These are phyloP conservation scores for Leucoptera coffeella DNA, from an alignment of 2,888 invertebrate species.

Conservation along the genomic window DNA sequence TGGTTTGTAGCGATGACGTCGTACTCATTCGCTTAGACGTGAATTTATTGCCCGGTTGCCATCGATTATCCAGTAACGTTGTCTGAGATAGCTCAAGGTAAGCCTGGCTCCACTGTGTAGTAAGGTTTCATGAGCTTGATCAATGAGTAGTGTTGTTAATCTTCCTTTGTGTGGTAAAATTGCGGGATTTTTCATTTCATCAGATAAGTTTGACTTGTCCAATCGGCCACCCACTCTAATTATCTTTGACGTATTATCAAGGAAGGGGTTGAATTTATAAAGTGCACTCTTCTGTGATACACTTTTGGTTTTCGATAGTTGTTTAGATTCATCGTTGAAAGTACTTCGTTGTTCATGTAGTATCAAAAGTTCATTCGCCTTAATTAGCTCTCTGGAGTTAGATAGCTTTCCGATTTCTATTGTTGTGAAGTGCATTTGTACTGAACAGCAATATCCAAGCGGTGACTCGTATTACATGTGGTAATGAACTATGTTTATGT, in stretches of 20 bases:
- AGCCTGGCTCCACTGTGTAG: no score
- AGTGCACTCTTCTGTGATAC: neutral
- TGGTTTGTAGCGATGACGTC: neutral
- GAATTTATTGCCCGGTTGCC: slow-evolving; percentile 1
- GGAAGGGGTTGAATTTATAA: neutral
- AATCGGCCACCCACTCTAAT: neutral
- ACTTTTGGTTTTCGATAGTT: neutral
- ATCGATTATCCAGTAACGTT: slow-evolving; percentile 1
- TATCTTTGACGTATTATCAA: neutral
- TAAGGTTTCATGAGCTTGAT: no score
- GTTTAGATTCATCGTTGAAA: neutral
- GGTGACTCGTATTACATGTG: neutral
- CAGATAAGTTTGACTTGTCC: neutral
- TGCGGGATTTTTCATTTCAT: neutral
- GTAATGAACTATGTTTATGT: neutral
- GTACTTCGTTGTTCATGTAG: neutral
- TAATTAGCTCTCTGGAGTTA: neutral
- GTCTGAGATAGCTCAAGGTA: no score
- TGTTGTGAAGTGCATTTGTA: neutral
- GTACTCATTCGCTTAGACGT: neutral
- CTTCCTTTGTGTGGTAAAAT: no score
- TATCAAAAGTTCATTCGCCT: neutral
- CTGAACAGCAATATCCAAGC: neutral
- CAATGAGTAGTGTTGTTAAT: no score
- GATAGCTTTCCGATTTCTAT: neutral